phyloP scores from a whole-genome alignment of 2,888 invertebrate genomes.

The Nomada hirtipes region DNA sequence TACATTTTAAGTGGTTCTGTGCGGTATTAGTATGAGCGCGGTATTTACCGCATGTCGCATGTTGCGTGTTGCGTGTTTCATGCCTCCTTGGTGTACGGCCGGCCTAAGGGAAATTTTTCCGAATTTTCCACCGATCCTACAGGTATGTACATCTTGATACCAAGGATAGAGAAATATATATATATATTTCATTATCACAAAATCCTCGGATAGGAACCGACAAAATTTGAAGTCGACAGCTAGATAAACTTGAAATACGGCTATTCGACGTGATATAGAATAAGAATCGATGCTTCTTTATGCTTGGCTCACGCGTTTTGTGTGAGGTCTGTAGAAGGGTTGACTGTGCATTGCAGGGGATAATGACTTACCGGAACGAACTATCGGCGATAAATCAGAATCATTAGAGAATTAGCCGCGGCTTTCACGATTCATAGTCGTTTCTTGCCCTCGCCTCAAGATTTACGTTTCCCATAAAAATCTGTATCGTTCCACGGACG shows the following conservation, averaged over 20 bases:
- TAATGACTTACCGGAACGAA: slow-evolving; percentile 64
- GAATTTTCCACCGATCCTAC: no score
- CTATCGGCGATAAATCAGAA: slow-evolving; percentile 72
- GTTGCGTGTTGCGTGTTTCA: no score
- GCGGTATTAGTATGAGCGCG: no score
- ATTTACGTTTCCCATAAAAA: slow-evolving; percentile 68
- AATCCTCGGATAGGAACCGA: no score
- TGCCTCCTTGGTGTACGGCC: no score
- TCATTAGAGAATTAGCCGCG: slow-evolving; percentile 75
- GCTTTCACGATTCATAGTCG: slow-evolving; percentile 65
- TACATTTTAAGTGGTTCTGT: no score
- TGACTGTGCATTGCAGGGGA: slow-evolving; percentile 27
- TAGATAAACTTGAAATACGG: neutral
- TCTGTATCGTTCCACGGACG: slow-evolving; percentile 57
- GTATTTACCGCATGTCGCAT: no score
- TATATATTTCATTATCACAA: no score
- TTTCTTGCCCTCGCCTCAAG: slow-evolving; percentile 61
- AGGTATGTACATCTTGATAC: no score
- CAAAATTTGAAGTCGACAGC: neutral
- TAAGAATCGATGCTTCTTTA: slow-evolving; percentile 34
- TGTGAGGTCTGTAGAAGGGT: slow-evolving; percentile 43
- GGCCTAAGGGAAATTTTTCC: no score
- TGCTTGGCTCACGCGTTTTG: slow-evolving; percentile 5
- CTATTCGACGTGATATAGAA: slow-evolving; percentile 11
- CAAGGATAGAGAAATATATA: no score